Evolutionary conservation across 2,797 vertebrate species (phyloP), one percentile per base, ranked within the genome.

Genomic region (Garrulus glandarius): DNA sequence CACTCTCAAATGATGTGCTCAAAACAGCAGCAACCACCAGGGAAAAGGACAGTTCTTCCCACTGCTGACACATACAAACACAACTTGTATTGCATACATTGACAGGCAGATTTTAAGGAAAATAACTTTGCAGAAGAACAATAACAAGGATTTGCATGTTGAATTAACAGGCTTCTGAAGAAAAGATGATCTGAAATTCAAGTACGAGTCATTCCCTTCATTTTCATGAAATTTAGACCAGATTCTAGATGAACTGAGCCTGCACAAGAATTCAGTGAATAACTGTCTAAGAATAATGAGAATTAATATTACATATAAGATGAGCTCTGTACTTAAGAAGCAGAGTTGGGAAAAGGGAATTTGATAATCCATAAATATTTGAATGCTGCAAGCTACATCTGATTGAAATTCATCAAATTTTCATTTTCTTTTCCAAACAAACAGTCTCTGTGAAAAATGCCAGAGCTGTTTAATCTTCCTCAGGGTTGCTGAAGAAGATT

Each of bases 361-460:
- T 92, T 93, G 86, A 81, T 94, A 90, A 97, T 94, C 61, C 87
- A 92, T 96, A 94, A 96, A 91, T 96, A 96, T 96, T 96, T 93
- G 91, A 96, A 89, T 70, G 74, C 84, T 96, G 74, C 57, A 94
- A 93, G 90, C 92, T 93, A 95, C 75, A 85, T 76, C 84, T 89
- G 78, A 92, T 87, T 70, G 80, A 91, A 96, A 95, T 95, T 94
- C 60, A 95, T 95, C 93, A 94, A 92, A 94, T 88, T 94, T 95
- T 91, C 79, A 92, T 95, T 94, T 97, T 92, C 84, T 96, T 95
- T 92, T 95, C 77, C 50, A 96, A 95, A 92, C 64, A 96, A 93
- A 95, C 72, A 93, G 71, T 91, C 75, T 90, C 76, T 53, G 14
- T 92, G 86, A 87, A 92, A 96, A 95, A 94, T 85, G 56, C 57